Base-by-base conservation (phyloP, 1,140 invertebrate genomes). In the Zophobas morio region DNA sequence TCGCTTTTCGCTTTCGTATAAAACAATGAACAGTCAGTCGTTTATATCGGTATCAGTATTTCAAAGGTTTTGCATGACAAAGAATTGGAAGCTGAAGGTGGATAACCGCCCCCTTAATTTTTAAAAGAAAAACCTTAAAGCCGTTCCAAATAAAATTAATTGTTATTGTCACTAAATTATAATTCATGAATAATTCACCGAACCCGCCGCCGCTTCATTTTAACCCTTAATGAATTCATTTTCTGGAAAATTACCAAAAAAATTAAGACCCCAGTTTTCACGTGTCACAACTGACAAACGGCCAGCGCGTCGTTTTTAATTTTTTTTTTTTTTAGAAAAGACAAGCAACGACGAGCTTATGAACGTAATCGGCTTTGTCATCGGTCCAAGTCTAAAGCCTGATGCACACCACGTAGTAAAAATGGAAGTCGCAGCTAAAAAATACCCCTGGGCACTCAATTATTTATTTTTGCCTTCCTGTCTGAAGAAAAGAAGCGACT, bases 341-440 rank as follows among this genome's bases (percentile, higher is more conserved):
- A 42, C 37, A 32, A 66, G 37, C 60, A 39, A 20, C 20, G 60
- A 60, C 56, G 32, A 40, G 60, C 60, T 66, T 66, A 66, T 66
- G 20, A 66, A 66, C 60, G 60, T 66, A 66, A 66, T 66, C 60
- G 60, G 60, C 60, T 66, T 66, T 66, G 60, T 66, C 60, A 57
- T 57, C 54, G 8, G 33, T 36, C 35, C 35, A 4, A 66, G 37
- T 42, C n/a, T 66, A 66, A 66, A 66, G 6, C 34, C 56, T 60
- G 33, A 20, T 66, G 39, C 60, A 66, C 60, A 60, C 35, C 39
- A 66, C 49, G n/a, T 20, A 51, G 37, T 42, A 66, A 66, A 66
- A 66, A 66, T 66, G 42, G 60, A 37, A 33, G 8, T 5, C 33
- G 32, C 32, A n/a, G 4, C 2, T 32, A 66, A 66, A 66, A 32